Evolutionary conservation across 2,113 vertebrate genomes (phyloP), one percentile per base, ranked within the genome.

Genomic region (Microtus oregoni): DNA sequence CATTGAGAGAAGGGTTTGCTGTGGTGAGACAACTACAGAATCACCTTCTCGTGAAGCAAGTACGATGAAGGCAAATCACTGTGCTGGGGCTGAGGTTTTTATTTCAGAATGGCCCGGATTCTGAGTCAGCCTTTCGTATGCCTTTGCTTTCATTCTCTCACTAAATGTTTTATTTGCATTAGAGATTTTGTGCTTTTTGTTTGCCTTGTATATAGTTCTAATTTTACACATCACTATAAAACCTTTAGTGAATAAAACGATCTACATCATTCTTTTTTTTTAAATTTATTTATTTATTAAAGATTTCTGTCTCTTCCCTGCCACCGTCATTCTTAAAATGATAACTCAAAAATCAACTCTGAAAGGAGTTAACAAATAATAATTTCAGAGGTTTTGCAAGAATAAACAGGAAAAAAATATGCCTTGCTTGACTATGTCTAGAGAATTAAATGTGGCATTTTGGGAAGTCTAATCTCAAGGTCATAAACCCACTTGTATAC

Each of bases 81-180:
- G 28, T 26, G 3, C 7, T 24, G 86, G 68, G 77, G n/a, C 1
- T 41, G 58, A 73, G n/a, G 8, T 79, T 61, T 89, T 76, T 93
- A 65, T 90, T 94, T 88, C 50, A 38, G 6, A 90, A 72, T 70
- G 76, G 44, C 4, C 58, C 14, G 86, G 0, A 75, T 79, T 88
- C 14, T 77, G 79, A 88, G 91, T 15, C 50, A 61, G 30, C 77
- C 50, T 1, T 89, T 30, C 32, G 17, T 55, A 19, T 91, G 17
- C 22, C 73, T 95, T 76, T 8, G 50, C 20, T 8, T 91, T 63
- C 15, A 68, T 35, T 70, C 11, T 72, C 15, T 72, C 76, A 41
- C n/a, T 82, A 52, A 86, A 86, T 55, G 19, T 68, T 88, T 94
- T 78, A 8, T 86, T 90, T 9, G 91, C 7, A 41, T 82, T 88